Conservation (phyloP, 2,113 vertebrate species). For the Prunella fulvescens region DNA sequence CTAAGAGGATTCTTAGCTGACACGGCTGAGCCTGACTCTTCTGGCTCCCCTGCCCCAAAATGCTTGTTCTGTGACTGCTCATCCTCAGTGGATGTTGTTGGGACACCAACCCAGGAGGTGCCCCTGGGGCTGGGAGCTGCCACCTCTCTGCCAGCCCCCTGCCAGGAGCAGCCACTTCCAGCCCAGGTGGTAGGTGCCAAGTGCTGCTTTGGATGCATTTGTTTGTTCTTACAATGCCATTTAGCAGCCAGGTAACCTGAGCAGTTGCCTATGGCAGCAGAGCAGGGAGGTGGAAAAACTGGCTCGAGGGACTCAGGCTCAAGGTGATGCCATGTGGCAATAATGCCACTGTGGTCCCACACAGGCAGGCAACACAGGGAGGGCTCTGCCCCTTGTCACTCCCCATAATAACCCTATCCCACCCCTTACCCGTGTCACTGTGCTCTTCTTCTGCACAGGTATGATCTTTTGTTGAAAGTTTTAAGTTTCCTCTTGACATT, state of each 20-base stretch:
- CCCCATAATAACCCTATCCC: background rate
- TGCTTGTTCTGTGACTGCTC: background rate
- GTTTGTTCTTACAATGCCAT: background rate
- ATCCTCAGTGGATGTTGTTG: background rate
- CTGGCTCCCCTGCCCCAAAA: background rate
- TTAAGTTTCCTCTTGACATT: background rate
- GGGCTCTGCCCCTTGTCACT: background rate
- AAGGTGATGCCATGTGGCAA: background rate
- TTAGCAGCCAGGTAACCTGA: conserved; percentile 7
- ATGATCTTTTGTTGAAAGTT: background rate
- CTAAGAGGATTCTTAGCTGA: background rate
- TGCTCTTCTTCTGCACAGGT: background rate
- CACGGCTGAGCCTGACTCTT: background rate
- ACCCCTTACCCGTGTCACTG: background rate
- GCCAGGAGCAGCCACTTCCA: background rate
- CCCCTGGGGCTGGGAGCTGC: background rate
- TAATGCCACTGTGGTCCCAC: background rate
- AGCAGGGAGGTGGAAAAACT: background rate
- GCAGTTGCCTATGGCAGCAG: background rate
- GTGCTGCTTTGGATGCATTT: background rate
- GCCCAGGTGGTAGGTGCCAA: background rate
- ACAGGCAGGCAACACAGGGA: background rate
- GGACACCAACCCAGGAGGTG: background rate
- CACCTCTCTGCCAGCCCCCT: background rate
- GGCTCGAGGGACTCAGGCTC: background rate